Conservation (phyloP, 1,140 invertebrate species). For the Pentalonia nigronervosa region DNA sequence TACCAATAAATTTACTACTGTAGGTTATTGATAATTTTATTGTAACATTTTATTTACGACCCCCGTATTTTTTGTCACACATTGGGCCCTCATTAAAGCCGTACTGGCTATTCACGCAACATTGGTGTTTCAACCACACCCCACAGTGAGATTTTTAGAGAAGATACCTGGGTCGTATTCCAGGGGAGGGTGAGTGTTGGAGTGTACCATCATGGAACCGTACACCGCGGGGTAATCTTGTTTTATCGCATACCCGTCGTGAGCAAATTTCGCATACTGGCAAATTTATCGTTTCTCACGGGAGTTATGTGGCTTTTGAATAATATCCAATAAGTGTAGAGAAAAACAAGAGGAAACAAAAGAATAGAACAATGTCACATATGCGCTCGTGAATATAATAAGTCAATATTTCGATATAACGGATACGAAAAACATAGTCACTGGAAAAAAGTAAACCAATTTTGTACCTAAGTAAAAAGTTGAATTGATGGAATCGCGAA, state of each 20-base stretch:
- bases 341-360: slow-evolving; percentile 7
- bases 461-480: background rate
- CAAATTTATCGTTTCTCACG: slow-evolving; percentile 55
- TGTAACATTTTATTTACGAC: background rate
- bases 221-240: slow-evolving; percentile 49
- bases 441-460: background rate
- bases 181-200: background rate
- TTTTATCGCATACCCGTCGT: slow-evolving; percentile 43
- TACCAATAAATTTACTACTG: background rate
- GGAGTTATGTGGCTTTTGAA: slow-evolving; percentile 48
- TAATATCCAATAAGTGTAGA: slow-evolving; percentile 15
- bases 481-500: background rate
- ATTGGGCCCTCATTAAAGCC: background rate
- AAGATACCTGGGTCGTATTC: slow-evolving; percentile 22
- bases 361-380: slow-evolving; percentile 1
- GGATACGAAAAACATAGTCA: background rate
- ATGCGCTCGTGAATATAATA: background rate
- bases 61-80: slow-evolving; percentile 9
- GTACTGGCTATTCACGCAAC: slow-evolving; percentile 12
- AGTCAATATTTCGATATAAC: slow-evolving; percentile 34
- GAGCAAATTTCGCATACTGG: slow-evolving; percentile 45
- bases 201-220: background rate
- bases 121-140: slow-evolving; percentile 43
- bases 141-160: slow-evolving; percentile 14
- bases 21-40: background rate